phyloP scores from a whole-genome alignment of 2,888 invertebrate genomes.

The Nudaria mundana region DNA sequence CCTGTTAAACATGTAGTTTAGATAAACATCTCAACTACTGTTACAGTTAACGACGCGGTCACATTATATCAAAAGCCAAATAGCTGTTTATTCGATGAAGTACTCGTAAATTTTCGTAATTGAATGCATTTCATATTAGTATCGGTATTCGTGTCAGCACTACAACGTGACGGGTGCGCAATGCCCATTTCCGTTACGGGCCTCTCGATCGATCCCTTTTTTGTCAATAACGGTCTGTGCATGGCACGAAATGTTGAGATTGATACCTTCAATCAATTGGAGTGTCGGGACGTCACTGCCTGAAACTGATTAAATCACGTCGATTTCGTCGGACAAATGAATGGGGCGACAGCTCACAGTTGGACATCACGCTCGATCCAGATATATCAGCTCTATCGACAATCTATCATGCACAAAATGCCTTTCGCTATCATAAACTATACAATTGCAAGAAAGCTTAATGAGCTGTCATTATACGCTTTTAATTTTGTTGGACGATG shows the following conservation, averaged over 20 bases:
- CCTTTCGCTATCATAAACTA: constrained; percentile 23
- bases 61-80: constrained; percentile 25
- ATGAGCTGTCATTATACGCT: constrained; percentile 7
- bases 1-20: constrained; percentile 20
- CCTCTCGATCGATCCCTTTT: constrained; percentile 74
- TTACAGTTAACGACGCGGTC: constrained; percentile 15
- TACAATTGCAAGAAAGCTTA: constrained; percentile 18
- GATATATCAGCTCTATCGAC: constrained; percentile 50
- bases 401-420: constrained; percentile 41
- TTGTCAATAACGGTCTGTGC: constrained; percentile 73
- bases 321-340: constrained; percentile 69
- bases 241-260: constrained; percentile 72
- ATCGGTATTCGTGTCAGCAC: constrained; percentile 71
- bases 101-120: constrained; percentile 45
- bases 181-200: constrained; percentile 75
- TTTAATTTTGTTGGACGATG: constrained; percentile 1
- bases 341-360: constrained; percentile 59
- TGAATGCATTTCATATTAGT: constrained; percentile 64
- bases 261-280: constrained; percentile 75
- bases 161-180: constrained; percentile 65
- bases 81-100: constrained; percentile 28
- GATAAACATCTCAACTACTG: constrained; percentile 29
- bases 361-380: constrained; percentile 66
- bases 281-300: constrained; percentile 65
- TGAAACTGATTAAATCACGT: constrained; percentile 78